These are phyloP conservation scores for Cylas formicarius DNA, from an alignment of 1,140 invertebrate genomes.

Conservation along the genomic window DNA sequence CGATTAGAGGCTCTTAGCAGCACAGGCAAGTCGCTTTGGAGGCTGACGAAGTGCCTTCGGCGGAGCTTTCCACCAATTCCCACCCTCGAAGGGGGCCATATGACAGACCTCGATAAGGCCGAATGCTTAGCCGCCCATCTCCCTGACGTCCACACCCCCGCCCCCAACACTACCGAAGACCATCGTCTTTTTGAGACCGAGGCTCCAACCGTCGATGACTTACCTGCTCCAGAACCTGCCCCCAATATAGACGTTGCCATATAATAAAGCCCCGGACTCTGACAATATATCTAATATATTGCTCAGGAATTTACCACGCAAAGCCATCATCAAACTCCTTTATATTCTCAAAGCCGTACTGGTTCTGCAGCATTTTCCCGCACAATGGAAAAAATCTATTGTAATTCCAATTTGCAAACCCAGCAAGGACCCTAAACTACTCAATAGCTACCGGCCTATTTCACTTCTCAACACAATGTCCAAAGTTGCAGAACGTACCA, in stretches of 20 bases:
- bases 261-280: slow-evolving; percentile 32
- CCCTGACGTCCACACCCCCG: too few species aligned
- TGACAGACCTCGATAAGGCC: too few species aligned
- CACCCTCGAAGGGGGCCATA: too few species aligned
- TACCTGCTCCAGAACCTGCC: too few species aligned
- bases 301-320: slow-evolving; percentile 28
- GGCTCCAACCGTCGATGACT: too few species aligned
- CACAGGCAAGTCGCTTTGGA: too few species aligned
- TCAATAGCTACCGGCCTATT: slow-evolving; percentile 36
- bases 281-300: slow-evolving; percentile 28
- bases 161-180: too few species aligned
- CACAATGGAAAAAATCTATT: slow-evolving; percentile 30
- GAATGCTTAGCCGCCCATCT: too few species aligned
- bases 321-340: slow-evolving; percentile 19
- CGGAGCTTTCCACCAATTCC: too few species aligned
- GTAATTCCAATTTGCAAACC: slow-evolving; percentile 36
- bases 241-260: background rate
- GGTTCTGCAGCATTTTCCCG: slow-evolving; percentile 25
- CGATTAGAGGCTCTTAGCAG: too few species aligned
- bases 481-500: slow-evolving; percentile 39
- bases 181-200: too few species aligned
- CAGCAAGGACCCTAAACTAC: slow-evolving; percentile 26
- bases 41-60: too few species aligned
- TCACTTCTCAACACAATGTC: slow-evolving; percentile 31
- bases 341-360: slow-evolving; percentile 32